Evolutionary conservation across 2,888 invertebrate species (phyloP).

Genomic region (Ctenicera cuprea): DNA sequence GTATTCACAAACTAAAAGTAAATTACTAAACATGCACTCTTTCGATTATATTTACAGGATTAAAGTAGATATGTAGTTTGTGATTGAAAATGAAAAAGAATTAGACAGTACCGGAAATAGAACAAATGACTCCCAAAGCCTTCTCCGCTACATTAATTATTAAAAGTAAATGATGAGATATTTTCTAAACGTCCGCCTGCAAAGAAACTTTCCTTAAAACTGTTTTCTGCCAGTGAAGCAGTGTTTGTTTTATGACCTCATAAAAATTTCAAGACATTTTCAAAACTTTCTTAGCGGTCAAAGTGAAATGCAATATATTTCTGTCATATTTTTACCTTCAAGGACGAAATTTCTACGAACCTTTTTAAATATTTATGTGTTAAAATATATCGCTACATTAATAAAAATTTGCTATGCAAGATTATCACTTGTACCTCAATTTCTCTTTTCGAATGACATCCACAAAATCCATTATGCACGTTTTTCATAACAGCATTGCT

Average conservation of each 20-base stretch:
- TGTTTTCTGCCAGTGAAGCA: neutral
- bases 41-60: too few relatives aligned
- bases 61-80: too few relatives aligned
- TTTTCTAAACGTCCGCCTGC: neutral
- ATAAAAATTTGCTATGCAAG: constrained; percentile 30
- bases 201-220: neutral
- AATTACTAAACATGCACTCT: too few relatives aligned
- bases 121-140: too few relatives aligned
- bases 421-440: constrained; percentile 36
- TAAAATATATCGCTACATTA: constrained; percentile 19
- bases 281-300: constrained; percentile 5
- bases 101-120: too few relatives aligned
- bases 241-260: neutral
- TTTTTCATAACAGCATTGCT: constrained; percentile 50
- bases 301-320: neutral
- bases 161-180: too few relatives aligned
- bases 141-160: too few relatives aligned
- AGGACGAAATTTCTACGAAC: neutral
- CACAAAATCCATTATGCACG: constrained; percentile 58
- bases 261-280: neutral
- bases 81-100: too few relatives aligned
- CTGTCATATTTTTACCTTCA: neutral
- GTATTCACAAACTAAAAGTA: too few relatives aligned
- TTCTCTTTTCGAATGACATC: constrained; percentile 53
- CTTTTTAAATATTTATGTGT: neutral